These are phyloP conservation scores for Alethe castanea DNA, from an alignment of 2,113 vertebrate species.

Conservation along the genomic window DNA sequence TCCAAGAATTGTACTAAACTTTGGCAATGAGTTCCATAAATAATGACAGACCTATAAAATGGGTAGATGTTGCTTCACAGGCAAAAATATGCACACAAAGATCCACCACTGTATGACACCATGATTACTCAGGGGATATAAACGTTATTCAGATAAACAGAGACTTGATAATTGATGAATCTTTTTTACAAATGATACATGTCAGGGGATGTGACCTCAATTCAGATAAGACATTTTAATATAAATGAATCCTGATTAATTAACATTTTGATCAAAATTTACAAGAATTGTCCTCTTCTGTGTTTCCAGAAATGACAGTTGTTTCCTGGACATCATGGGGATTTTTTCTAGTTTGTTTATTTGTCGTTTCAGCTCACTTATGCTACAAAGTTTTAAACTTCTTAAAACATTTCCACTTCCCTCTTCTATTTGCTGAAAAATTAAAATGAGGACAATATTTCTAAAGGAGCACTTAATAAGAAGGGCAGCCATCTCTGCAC, in stretches of 20 bases:
- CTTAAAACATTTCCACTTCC: not conserved
- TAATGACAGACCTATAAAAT: not conserved
- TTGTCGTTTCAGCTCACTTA: not conserved
- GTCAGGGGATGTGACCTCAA: constrained; percentile 25
- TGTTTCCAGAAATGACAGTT: not conserved
- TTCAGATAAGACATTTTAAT: constrained; percentile 27
- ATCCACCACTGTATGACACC: not conserved
- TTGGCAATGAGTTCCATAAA: not conserved
- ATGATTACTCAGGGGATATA: not conserved
- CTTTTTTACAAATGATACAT: constrained; percentile 1
- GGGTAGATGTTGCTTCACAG: not conserved
- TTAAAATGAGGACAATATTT: not conserved
- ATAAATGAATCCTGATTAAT: constrained; percentile 33
- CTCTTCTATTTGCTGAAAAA: not conserved
- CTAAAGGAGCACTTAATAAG: not conserved
- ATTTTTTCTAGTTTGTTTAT: not conserved
- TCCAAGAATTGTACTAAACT: not conserved
- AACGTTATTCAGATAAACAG: constrained; percentile 31
- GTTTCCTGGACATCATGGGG: not conserved
- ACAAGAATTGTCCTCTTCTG: not conserved
- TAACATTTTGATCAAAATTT: constrained; percentile 18
- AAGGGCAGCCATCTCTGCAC: not conserved
- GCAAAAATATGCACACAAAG: not conserved
- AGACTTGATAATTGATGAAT: constrained; percentile 8
- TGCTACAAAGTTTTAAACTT: not conserved